A percentile compares a stretch with the other conserved stretches of the same genome.
Evolutionary conservation across 2,888 invertebrate genomes (phyloP).

Genomic region (Scaptomyza reducta): DNA sequence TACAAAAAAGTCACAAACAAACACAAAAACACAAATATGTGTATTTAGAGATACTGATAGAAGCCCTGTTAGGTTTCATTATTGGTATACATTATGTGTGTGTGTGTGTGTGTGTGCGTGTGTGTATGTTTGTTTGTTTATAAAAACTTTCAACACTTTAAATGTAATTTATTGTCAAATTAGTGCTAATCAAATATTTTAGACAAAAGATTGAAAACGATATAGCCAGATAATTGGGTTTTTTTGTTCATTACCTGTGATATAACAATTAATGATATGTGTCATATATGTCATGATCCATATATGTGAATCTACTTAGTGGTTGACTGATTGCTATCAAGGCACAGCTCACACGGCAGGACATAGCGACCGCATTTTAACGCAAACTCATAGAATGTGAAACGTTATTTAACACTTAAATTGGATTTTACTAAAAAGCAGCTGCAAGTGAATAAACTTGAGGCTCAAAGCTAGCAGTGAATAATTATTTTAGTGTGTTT

Average conservation of each 20-base stretch:
- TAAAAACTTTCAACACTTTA: background rate
- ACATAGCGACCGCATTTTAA: too few species aligned
- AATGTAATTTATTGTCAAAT: background rate
- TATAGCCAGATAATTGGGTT: background rate
- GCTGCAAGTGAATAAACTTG: background rate
- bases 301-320: too few species aligned
- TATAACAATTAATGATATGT: too few species aligned
- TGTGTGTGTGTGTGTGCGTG: background rate
- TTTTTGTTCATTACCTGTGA: background rate
- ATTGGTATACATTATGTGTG: background rate
- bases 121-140: background rate
- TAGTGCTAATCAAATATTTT: background rate
- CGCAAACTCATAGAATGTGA: background rate
- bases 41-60: background rate
- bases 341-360: background rate
- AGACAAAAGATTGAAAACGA: background rate
- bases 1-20: slow-evolving; percentile 29
- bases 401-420: too few species aligned
- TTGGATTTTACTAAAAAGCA: too few species aligned
- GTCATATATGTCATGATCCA: too few species aligned
- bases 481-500: slow-evolving; percentile 17
- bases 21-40: slow-evolving; percentile 9
- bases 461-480: background rate
- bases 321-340: background rate
- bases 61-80: slow-evolving; percentile 1